phyloP scores from a whole-genome alignment of 2,888 invertebrate genomes.

The Dolichomitus sp. region DNA sequence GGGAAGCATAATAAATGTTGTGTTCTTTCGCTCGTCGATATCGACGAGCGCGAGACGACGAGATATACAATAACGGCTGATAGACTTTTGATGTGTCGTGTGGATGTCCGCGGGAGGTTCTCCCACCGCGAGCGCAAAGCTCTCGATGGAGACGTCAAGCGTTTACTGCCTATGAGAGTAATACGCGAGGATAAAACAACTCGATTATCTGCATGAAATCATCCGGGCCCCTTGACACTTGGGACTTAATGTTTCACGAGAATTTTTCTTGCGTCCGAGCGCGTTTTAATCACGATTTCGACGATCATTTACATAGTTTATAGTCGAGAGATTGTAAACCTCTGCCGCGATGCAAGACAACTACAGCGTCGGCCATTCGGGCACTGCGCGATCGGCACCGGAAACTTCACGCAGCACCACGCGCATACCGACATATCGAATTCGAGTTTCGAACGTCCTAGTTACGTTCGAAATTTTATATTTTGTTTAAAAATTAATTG shows the following conservation, averaged over 20 bases:
- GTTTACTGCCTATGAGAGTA: conserved; percentile 31
- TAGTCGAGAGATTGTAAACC: conserved; percentile 36
- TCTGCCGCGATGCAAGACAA: conserved; percentile 51
- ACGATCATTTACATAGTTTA: conserved; percentile 70
- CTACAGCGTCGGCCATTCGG: conserved; percentile 75
- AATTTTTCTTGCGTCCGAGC: conserved; percentile 49
- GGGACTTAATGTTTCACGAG: conserved; percentile 27
- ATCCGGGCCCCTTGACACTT: conserved; percentile 55
- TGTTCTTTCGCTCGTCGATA: conserved; percentile 12
- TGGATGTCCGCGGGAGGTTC: conserved; percentile 43
- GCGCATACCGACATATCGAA: conserved; percentile 7
- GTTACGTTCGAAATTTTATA: not conserved
- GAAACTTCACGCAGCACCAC: conserved; percentile 31
- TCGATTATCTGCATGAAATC: conserved; percentile 56
- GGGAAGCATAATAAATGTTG: conserved; percentile 59
- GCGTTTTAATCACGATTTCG: not conserved
- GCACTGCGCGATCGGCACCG: conserved; percentile 55
- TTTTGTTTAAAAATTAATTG: not conserved
- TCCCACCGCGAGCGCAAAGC: conserved; percentile 37
- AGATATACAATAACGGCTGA: not conserved
- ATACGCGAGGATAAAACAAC: conserved; percentile 63
- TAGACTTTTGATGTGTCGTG: not conserved
- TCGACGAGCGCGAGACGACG: conserved; percentile 25
- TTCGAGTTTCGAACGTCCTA: conserved; percentile 47
- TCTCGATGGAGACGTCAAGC: conserved; percentile 54